Base-by-base conservation (phyloP, 35 echinoderm and acorn worm genomes). In the Apostichopus japonicus region DNA sequence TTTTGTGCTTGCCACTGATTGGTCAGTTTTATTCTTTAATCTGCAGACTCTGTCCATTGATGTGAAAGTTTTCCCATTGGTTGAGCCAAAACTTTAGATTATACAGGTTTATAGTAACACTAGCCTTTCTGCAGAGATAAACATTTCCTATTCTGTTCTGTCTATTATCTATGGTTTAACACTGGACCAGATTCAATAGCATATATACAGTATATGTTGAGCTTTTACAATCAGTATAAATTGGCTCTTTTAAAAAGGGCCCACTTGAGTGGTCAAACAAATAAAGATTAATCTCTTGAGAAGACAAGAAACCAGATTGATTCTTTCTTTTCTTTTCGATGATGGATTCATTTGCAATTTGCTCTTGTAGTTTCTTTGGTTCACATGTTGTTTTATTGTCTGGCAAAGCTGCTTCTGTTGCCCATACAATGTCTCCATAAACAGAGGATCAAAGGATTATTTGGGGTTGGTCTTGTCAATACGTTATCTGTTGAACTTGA, bases 371-470 rank as follows among this genome's bases (percentile, higher is more conserved):
- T 75, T 75, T 23, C 3, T 44, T 44, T 3, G 33, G 33, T 44
- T 44, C 33, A 44, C 33, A 75, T 19, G 71, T 14, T 75, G 71
- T 23, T 15, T 23, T 75, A 75, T 75, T 75, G 71, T 75, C 71
- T 75, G 21, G 21, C 17, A 21, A 21, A 75, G 21, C 17, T 23
- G 17, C 22, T 0, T 75, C n/a, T n/a, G 6, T 23, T 75, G 71
- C 16, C 17, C 6, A 19, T 6, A 6, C 15, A 75, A 75, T 7
- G 71, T 19, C 7, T 75, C 5, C 71, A 75, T 75, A 75, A 75
- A 75, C 71, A 75, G 13, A 75, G 71, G 71, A 75, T 75, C 71
- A 15, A 75, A 7, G 71, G 71, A 75, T 75, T 75, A 75, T 75
- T 21, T n/a, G 1, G 19, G 71, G 71, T 6, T 75, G n/a, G 71